Conservation (phyloP, 2,113 vertebrate genomes). For the Ancistrus triradiatus region DNA sequence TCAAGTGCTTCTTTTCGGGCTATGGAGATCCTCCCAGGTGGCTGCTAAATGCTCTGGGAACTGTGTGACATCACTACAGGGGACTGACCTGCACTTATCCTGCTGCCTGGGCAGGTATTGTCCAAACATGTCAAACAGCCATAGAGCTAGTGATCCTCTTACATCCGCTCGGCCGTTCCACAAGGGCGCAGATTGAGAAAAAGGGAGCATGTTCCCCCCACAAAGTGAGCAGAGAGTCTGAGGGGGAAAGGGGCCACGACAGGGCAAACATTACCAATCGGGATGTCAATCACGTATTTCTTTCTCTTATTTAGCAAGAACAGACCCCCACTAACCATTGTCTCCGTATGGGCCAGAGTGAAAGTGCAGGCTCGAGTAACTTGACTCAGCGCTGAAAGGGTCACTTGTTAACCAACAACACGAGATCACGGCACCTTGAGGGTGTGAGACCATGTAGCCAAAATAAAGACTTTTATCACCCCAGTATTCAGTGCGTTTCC, state of each 20-base stretch:
- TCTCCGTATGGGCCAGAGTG: slow-evolving; percentile 38
- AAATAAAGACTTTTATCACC: slow-evolving; percentile 17
- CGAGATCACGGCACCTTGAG: slow-evolving; percentile 23
- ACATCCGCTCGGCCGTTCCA: slow-evolving; percentile 44
- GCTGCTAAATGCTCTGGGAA: slow-evolving; percentile 57
- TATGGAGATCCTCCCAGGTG: slow-evolving; percentile 63
- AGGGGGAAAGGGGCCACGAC: slow-evolving; percentile 21
- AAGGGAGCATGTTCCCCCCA: not conserved
- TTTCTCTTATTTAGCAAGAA: slow-evolving; percentile 27
- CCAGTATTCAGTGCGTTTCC: not conserved
- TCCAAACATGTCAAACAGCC: slow-evolving; percentile 58
- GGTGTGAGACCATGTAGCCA: slow-evolving; percentile 22
- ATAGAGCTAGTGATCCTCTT: slow-evolving; percentile 54
- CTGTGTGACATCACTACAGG: slow-evolving; percentile 52
- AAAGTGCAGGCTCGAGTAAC: slow-evolving; percentile 40
- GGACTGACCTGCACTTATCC: slow-evolving; percentile 52
- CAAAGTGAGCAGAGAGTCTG: slow-evolving; percentile 32
- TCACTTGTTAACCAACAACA: slow-evolving; percentile 34
- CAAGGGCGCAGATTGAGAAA: slow-evolving; percentile 20
- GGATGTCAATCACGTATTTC: slow-evolving; percentile 38
- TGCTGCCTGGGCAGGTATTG: slow-evolving; percentile 53
- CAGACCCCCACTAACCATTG: slow-evolving; percentile 28
- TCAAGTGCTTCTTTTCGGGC: slow-evolving; percentile 33
- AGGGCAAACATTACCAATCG: slow-evolving; percentile 39
- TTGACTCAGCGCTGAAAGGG: slow-evolving; percentile 27